Evolutionary conservation across 2,888 invertebrate species (phyloP).

Genomic region (Tuta absoluta): DNA sequence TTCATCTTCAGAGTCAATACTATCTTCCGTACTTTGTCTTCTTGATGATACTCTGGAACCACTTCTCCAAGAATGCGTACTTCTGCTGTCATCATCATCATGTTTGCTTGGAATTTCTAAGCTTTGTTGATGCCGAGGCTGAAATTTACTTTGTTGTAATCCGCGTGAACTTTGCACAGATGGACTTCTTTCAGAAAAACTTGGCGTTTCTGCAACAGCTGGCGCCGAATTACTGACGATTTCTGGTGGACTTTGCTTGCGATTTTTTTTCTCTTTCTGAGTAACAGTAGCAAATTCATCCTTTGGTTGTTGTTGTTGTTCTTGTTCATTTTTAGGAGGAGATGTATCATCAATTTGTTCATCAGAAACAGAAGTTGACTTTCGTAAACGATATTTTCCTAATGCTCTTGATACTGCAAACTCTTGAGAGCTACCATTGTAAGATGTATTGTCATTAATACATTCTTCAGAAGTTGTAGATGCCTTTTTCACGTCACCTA

Average conservation of each 20-base stretch:
- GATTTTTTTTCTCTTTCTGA: conserved; percentile 58
- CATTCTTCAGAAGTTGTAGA: conserved; percentile 82
- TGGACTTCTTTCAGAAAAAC: conserved; percentile 83
- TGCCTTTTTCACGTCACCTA: conserved; percentile 86
- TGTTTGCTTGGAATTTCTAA: conserved; percentile 89
- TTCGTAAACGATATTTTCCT: conserved; percentile 88
- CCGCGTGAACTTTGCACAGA: conserved; percentile 83
- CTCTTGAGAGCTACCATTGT: conserved; percentile 87
- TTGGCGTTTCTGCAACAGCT: conserved; percentile 78
- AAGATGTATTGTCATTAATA: conserved; percentile 78
- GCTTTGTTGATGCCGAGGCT: conserved; percentile 87
- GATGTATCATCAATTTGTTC: conserved; percentile 82
- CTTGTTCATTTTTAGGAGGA: conserved; percentile 61
- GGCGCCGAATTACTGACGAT: conserved; percentile 61
- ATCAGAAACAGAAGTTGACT: conserved; percentile 86
- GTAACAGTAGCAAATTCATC: conserved; percentile 46
- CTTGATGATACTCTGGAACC: conserved; percentile 92
- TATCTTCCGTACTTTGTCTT: conserved; percentile 94
- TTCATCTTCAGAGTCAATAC: conserved; percentile 96
- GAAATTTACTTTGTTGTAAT: conserved; percentile 78
- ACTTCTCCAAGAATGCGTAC: conserved; percentile 93
- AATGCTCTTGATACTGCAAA: conserved; percentile 91
- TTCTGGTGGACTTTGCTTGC: conserved; percentile 67
- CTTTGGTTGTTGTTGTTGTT: conserved; percentile 49
- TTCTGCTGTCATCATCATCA: conserved; percentile 91